Base-by-base conservation (phyloP, 2,888 invertebrate genomes). In the Thalpophila matura region DNA sequence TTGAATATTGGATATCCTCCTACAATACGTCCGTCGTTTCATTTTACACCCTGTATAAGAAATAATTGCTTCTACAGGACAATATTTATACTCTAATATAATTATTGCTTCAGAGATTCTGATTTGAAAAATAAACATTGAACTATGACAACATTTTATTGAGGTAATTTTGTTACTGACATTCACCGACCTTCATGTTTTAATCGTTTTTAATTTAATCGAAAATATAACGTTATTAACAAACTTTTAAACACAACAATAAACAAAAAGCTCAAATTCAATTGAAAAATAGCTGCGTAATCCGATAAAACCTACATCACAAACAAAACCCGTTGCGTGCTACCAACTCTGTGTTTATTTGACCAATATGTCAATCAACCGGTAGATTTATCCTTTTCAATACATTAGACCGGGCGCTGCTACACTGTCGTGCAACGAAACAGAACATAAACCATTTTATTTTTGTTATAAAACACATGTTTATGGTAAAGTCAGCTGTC, bases 311-410 rank as follows among this genome's bases (percentile, higher is more conserved):
- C 10, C 29, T 16, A 12, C 27, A 27, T 35, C 7, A 12, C 6
- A 55, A 57, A 58, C 51, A 70, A 56, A 49, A 40, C 45, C 16
- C 31, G 27, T 16, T 42, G 7, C 18, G 0, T 22, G 53, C 38
- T 10, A 47, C 33, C 57, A 55, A 37, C 20, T 43, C 20, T 3
- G 38, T 55, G 57, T 66, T 74, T 67, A 76, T 67, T 58, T 22
- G 6, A 49, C 22, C 50, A 43, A 73, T 54, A 27, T 77, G 59
- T 74, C 74, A 57, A 68, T 72, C 77, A 38, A 9, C 16, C 16
- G 1, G 33, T 38, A 35, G 49, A 60, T 61, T 63, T 62, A 59
- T 42, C 3, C 14, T 42, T 56, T 70, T 42, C 26, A 56, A 55
- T 53, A 56, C 7, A 37, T 51, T 35, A 26, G 7, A 35, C n/a